Evolutionary conservation across 2,113 vertebrate species (phyloP), one percentile per base, ranked within the genome.

Genomic region (Scatophagus argus): DNA sequence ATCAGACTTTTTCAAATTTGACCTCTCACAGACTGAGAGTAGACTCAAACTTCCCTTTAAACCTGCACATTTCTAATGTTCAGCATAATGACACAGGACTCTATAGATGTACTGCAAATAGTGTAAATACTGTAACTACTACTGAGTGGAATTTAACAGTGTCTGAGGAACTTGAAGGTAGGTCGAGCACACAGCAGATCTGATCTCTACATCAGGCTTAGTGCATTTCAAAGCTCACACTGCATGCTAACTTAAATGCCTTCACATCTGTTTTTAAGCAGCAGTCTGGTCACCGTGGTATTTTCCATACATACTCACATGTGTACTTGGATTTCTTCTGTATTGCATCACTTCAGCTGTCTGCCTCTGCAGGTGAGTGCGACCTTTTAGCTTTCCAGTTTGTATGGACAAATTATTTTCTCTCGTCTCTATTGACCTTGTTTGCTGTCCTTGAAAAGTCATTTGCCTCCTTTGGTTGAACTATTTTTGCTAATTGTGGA

Each of bases 81-180:
- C 68, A 88, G 6, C 8, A n/a, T 59, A n/a, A 84, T 0, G 81
- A 90, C 49, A 1, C 12, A 74, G 88, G 90, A 81, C 41, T 78
- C 34, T 90, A 89, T 51, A 56, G 0, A 31, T 90, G 87, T 68
- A 0, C 0, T 1, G 1, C 76, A 21, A 3, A 0, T 55, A 0
- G 0, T 0, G 0, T 0, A 0, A 0, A 0, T 0, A 83, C 81
- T 2, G 0, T 0, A 4, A 0, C 0, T 0, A 11, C 0, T 11
- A 21, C 13, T 2, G 1, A 0, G 13, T 90, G 84, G 84, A 89
- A 68, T 74, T 41, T 92, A 81, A 74, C 39, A 0, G 59, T 88
- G 29, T 34, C 1, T 36, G 39, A 56, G 16, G 21, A 54, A 39
- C 13, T 4, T 12, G 19, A 73, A 82, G 82, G 82, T 84, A 77